Evolutionary conservation across 2,888 invertebrate species (phyloP), one percentile per base, ranked within the genome.

Genomic region (Sarcophaga variegata): DNA sequence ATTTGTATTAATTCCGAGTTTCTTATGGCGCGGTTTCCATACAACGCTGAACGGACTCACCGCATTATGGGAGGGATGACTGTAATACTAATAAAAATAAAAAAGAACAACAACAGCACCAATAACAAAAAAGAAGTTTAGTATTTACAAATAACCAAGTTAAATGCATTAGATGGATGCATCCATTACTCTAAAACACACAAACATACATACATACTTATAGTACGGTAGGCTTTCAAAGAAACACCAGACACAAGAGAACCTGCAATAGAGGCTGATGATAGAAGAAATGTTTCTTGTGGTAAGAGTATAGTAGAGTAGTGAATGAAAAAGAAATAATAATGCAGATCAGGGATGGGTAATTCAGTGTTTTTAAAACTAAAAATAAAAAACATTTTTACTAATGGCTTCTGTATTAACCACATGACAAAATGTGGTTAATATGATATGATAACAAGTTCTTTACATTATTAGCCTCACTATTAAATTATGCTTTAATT

Each of bases 141-240:
- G 8, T 37, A 4, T 37, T 10, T 20, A 27, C 49, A 25, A 69
- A 77, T 71, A 27, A 62, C 37, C 60, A 64, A 76, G 27, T 45
- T 72, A 78, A 82, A 81, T 78, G 78, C 82, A 77, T 70, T 81
- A 78, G 71, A 81, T 64, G 25, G 20, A 17, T 37, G 14, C 27
- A 62, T 75, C 14, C 11, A 25, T 17, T 20, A 45, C 63, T 45
- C 22, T 45, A 0, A 17, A 66, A n/a, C 17, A 66, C 1, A 14
- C 22, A 64, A 17, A 37, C 11, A 45, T 3, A 20, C 45, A 20
- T n/a, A 22, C 20, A 17, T 45, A 67, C 8, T 45, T 67, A 47
- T 47, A 67, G 1, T 20, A 20, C 1, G 20, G n/a, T 67, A 67
- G 67, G 37, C 37, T 37, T 37, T 37, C 37, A 37, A 37, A 37